A percentile compares a stretch with the other conserved stretches of the same genome.
phyloP scores from a whole-genome alignment of 2,888 invertebrate genomes.

The Timema cristinae region DNA sequence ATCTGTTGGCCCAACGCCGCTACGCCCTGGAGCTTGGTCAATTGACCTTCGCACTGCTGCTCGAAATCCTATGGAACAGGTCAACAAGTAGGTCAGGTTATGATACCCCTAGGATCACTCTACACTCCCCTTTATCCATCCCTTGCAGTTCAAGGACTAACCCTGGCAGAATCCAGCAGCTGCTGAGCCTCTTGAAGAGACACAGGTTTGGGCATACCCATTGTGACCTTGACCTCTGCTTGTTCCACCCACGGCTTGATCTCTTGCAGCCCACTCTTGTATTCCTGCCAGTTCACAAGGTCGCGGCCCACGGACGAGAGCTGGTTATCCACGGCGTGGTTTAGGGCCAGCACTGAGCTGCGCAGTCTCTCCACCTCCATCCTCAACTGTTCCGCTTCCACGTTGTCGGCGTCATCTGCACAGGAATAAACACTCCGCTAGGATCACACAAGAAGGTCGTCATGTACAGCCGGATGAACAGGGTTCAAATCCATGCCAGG shows the following conservation, averaged over 20 bases:
- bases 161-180: conserved; percentile 64
- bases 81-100: not conserved
- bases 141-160: conserved; percentile 17
- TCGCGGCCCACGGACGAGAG: conserved; percentile 72
- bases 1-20: conserved; percentile 71
- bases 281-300: conserved; percentile 78
- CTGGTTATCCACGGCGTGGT: conserved; percentile 71
- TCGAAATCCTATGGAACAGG: conserved; percentile 54
- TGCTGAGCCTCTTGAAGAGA: conserved; percentile 77
- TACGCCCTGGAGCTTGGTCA: conserved; percentile 69
- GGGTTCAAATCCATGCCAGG: too few relatives aligned
- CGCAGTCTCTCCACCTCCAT: conserved; percentile 71
- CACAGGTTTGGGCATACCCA: conserved; percentile 67
- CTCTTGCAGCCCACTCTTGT: conserved; percentile 72
- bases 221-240: conserved; percentile 75
- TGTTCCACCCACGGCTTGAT: conserved; percentile 86
- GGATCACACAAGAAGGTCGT: too few relatives aligned
- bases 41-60: conserved; percentile 71
- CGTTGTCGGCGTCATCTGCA: conserved; percentile 58
- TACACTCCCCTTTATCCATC: too few relatives aligned
- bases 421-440: not conserved
- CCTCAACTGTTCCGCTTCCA: conserved; percentile 69
- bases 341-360: conserved; percentile 70
- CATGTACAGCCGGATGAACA: too few relatives aligned
- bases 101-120: not conserved